A percentile compares a stretch with the other conserved stretches of the same genome.
Evolutionary conservation across 2,888 invertebrate species (phyloP).

Genomic region (Camptogramma bilineatum): DNA sequence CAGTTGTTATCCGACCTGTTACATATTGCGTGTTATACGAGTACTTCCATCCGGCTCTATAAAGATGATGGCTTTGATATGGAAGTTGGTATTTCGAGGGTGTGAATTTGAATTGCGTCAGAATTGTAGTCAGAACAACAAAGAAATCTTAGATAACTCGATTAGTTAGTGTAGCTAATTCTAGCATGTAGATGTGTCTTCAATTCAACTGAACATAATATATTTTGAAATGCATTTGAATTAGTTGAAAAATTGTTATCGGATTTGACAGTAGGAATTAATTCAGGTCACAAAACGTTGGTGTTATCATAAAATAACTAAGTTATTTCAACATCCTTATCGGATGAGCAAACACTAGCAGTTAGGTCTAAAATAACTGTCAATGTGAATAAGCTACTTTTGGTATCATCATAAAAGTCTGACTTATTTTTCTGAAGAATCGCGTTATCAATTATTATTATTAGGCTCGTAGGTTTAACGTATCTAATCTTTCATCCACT

Average conservation of each 20-base stretch:
- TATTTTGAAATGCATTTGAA: background rate
- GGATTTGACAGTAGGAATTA: conserved; percentile 10
- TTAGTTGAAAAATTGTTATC: conserved; percentile 17
- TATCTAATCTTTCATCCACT: conserved; percentile 26
- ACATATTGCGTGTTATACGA: conserved; percentile 26
- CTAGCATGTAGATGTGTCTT: background rate
- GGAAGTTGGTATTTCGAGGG: conserved; percentile 24
- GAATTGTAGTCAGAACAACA: conserved; percentile 35
- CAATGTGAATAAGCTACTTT: no score
- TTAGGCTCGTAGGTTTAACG: conserved; percentile 14
- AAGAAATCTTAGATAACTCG: conserved; percentile 38
- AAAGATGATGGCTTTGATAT: conserved; percentile 37
- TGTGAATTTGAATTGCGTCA: conserved; percentile 41
- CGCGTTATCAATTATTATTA: background rate
- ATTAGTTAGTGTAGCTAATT: conserved; percentile 13
- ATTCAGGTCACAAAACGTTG: conserved; percentile 23
- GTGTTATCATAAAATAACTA: conserved; percentile 18
- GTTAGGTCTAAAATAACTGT: conserved; percentile 4
- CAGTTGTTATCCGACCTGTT: conserved; percentile 32
- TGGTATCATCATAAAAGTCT: background rate
- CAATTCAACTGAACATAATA: background rate
- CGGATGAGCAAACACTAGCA: conserved; percentile 18
- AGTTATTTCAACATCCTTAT: conserved; percentile 23
- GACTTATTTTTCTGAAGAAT: background rate
- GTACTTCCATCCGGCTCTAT: conserved; percentile 32